These are phyloP conservation scores for Rousettus leschenaultii DNA, from an alignment of 2,113 vertebrate species.

Conservation along the genomic window DNA sequence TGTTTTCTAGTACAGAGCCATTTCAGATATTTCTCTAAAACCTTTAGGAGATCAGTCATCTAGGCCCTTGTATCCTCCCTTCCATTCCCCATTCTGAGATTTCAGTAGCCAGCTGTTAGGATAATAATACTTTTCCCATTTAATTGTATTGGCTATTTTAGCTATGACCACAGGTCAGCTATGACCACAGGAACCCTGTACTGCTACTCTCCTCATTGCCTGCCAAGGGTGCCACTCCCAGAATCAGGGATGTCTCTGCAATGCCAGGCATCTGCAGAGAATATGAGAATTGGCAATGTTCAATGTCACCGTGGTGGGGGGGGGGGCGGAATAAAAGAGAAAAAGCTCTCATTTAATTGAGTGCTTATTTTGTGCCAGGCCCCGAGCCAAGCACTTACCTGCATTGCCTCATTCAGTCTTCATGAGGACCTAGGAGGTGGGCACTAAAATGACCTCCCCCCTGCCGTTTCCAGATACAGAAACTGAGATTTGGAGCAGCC, in stretches of 20 bases:
- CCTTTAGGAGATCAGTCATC: background rate
- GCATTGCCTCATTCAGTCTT: background rate
- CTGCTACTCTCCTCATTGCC: background rate
- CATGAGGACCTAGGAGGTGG: background rate
- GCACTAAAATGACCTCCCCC: background rate
- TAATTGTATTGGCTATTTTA: background rate
- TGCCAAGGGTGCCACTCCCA: background rate
- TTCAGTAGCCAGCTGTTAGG: background rate
- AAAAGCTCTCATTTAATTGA: accelerated
- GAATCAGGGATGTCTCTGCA: background rate
- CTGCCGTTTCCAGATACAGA: background rate
- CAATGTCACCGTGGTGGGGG: background rate
- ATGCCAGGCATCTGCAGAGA: background rate
- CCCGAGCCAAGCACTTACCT: background rate
- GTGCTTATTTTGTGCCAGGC: background rate
- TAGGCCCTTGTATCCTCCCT: too few species aligned
- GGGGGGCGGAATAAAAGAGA: background rate
- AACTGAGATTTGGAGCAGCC: background rate
- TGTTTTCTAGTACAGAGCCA: background rate
- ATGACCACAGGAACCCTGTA: background rate
- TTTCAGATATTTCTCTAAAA: background rate
- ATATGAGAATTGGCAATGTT: background rate
- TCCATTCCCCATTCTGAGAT: background rate
- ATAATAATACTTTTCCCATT: background rate
- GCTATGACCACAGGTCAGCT: background rate